Conservation (phyloP, 2,797 vertebrate genomes). For the Platalea minor region DNA sequence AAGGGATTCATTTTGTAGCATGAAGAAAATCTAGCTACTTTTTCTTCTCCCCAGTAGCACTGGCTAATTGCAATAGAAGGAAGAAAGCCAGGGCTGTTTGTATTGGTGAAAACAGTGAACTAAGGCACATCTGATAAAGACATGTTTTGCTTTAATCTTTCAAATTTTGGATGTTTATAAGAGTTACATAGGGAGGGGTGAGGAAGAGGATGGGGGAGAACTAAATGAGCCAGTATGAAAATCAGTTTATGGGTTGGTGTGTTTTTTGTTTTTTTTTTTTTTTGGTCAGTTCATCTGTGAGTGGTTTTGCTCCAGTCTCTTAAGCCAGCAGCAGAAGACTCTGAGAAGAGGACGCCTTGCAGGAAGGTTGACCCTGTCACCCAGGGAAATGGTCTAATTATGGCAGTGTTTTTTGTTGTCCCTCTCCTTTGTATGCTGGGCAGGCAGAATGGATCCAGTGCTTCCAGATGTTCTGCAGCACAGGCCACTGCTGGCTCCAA, state of each 20-base stretch:
- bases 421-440: background rate
- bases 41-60: background rate
- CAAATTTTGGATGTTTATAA: background rate
- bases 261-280: background rate
- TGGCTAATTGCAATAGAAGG: background rate
- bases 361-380: background rate
- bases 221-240: background rate
- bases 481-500: background rate
- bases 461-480: background rate
- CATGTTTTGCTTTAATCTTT: slow-evolving; percentile 1
- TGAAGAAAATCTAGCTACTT: background rate
- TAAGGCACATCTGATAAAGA: background rate
- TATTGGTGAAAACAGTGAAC: background rate
- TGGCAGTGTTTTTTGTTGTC: background rate
- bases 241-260: background rate
- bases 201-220: background rate
- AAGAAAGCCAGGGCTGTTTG: background rate
- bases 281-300: background rate
- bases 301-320: background rate
- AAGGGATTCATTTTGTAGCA: background rate
- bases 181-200: background rate
- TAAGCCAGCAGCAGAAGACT: background rate
- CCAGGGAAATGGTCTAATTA: background rate
- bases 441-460: background rate
- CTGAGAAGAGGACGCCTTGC: background rate